Conservation (phyloP, 2,888 invertebrate species). For the Psococerastis gibbosa region DNA sequence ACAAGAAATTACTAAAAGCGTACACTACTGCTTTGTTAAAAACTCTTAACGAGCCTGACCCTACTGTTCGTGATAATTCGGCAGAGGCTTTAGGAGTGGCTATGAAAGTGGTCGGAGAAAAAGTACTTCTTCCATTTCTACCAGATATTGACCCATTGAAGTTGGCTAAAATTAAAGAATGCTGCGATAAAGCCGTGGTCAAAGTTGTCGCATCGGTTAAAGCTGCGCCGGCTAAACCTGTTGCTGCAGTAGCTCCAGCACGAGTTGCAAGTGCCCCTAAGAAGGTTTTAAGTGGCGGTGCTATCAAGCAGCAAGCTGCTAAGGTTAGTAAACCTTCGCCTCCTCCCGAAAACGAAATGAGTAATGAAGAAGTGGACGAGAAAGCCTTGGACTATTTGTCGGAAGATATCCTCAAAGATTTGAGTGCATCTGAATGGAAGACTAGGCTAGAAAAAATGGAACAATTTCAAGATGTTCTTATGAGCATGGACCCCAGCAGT, state of each 20-base stretch:
- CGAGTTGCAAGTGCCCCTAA: constrained; percentile 11
- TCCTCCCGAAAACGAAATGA: constrained; percentile 42
- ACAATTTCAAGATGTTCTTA: constrained; percentile 39
- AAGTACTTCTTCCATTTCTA: constrained; percentile 66
- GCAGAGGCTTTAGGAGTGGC: constrained; percentile 88
- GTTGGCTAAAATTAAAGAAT: constrained; percentile 86
- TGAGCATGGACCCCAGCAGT: constrained; percentile 39
- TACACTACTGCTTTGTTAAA: constrained; percentile 61
- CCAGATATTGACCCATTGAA: constrained; percentile 79
- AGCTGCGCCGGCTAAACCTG: constrained; percentile 40
- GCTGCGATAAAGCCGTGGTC: constrained; percentile 79
- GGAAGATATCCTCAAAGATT: constrained; percentile 40
- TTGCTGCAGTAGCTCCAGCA: constrained; percentile 21
- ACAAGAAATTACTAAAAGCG: constrained; percentile 77
- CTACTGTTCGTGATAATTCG: constrained; percentile 76
- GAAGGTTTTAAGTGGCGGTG: background rate
- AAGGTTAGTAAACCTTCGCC: constrained; percentile 19
- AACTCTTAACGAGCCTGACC: constrained; percentile 62
- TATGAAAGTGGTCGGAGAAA: constrained; percentile 86
- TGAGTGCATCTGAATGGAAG: constrained; percentile 74
- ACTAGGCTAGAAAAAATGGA: constrained; percentile 57
- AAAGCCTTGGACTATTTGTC: constrained; percentile 46
- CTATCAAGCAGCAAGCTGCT: constrained; percentile 13
- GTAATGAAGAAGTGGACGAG: constrained; percentile 58
- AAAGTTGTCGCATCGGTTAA: constrained; percentile 20